These are phyloP conservation scores for Cercopithecus mona DNA, from an alignment of 2,113 vertebrate genomes.

Conservation along the genomic window DNA sequence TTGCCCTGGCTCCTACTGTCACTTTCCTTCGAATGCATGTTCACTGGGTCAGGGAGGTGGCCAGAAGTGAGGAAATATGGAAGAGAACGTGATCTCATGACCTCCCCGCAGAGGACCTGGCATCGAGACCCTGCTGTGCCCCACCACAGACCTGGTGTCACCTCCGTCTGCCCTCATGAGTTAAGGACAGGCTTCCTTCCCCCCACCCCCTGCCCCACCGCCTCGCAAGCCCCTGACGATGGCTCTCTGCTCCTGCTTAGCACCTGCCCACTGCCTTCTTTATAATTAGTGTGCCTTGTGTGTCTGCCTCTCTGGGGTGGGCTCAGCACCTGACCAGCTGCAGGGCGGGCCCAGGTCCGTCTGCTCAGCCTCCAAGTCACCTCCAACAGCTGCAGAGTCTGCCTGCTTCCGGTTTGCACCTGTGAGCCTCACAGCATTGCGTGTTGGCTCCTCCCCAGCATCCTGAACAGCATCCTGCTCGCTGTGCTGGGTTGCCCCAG, in stretches of 20 bases:
- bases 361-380: constrained; percentile 63
- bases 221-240: background rate
- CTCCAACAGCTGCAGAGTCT: constrained; percentile 53
- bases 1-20: background rate
- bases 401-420: constrained; percentile 69
- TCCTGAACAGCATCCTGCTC: background rate
- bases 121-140: background rate
- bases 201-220: background rate
- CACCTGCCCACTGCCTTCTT: constrained; percentile 29
- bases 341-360: constrained; percentile 34
- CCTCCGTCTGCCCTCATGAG: background rate
- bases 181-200: background rate
- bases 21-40: background rate
- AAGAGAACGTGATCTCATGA: background rate
- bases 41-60: background rate
- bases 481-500: background rate
- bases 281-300: constrained; percentile 52
- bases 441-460: background rate
- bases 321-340: constrained; percentile 59
- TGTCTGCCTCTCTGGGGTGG: constrained; percentile 49
- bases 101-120: background rate
- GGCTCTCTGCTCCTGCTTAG: background rate
- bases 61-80: background rate
- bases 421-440: background rate
- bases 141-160: background rate